Conservation (phyloP, 2,888 invertebrate genomes). For the Brachypalpus laphriformis region DNA sequence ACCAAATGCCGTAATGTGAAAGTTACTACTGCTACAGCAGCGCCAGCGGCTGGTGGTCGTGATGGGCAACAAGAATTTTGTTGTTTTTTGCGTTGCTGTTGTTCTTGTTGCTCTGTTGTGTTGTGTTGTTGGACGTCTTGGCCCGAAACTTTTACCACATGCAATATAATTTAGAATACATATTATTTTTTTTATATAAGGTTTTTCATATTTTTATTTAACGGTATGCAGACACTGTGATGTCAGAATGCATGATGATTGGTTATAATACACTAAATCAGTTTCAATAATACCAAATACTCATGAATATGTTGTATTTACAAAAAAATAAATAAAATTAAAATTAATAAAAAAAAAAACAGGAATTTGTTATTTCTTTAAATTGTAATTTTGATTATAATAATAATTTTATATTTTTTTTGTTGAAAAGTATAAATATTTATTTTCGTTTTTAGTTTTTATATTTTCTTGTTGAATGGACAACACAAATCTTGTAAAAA, state of each 20-base stretch:
- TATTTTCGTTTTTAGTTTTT: conserved; percentile 16
- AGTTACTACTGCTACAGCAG: conserved; percentile 69
- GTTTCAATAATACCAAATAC: conserved; percentile 67
- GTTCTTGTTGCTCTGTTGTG: conserved; percentile 66
- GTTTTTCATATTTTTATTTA: conserved; percentile 21
- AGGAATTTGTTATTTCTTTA: conserved; percentile 48
- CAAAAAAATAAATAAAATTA: conserved; percentile 20
- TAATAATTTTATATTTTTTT: conserved; percentile 23
- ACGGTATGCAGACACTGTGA: conserved; percentile 59
- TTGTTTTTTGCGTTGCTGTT: conserved; percentile 71
- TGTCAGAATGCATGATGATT: conserved; percentile 52
- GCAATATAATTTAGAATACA: conserved; percentile 57
- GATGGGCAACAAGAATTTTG: conserved; percentile 43
- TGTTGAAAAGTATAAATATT: conserved; percentile 56
- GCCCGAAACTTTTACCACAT: conserved; percentile 57
- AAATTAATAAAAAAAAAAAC: conserved; percentile 25
- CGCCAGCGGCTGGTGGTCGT: conserved; percentile 68
- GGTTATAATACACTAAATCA: conserved; percentile 20
- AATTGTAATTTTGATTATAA: conserved; percentile 3
- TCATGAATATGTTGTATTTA: conserved; percentile 60
- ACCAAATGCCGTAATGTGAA: conserved; percentile 74
- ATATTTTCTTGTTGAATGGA: conserved; percentile 36
- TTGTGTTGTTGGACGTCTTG: conserved; percentile 66
- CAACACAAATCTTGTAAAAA: conserved; percentile 62
- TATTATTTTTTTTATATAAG: conserved; percentile 27